Percentiles rank a stretch among this genome's conserved stretches.
These are phyloP conservation scores for Buathra laborator DNA, from an alignment of 2,888 invertebrate species.

Conservation along the genomic window DNA sequence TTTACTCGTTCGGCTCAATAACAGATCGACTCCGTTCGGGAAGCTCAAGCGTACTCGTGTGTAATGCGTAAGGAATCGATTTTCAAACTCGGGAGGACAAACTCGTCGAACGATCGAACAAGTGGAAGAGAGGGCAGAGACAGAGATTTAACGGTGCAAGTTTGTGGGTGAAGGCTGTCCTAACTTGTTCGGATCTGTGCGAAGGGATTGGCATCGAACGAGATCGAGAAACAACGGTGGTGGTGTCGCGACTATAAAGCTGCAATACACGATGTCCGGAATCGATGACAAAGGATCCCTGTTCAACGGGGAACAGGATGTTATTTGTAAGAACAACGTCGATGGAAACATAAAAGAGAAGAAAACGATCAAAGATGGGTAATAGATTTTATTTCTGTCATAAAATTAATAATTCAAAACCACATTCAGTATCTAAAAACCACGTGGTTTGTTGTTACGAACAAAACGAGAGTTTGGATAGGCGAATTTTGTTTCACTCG, in stretches of 20 bases:
- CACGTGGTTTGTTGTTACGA: neutral
- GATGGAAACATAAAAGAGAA: constrained; percentile 40
- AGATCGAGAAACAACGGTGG: neutral
- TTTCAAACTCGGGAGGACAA: neutral
- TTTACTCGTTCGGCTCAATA: neutral
- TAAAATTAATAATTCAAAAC: neutral
- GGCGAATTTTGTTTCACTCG: neutral
- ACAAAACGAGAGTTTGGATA: neutral
- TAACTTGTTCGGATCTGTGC: neutral
- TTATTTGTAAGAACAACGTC: constrained; percentile 11
- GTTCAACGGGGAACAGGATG: constrained; percentile 5
- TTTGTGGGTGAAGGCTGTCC: neutral
- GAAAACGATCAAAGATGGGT: constrained; percentile 52
- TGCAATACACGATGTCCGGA: constrained; percentile 43
- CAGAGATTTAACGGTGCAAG: neutral
- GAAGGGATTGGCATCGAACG: neutral
- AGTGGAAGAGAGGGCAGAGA: neutral
- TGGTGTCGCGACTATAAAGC: neutral
- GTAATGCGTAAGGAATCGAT: constrained; percentile 5
- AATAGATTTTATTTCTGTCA: neutral
- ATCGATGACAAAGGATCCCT: constrained; percentile 37
- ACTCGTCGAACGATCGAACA: constrained; percentile 1
- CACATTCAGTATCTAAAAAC: neutral
- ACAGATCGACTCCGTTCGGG: neutral
- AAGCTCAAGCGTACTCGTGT: constrained; percentile 16